Evolutionary conservation across 2,888 invertebrate genomes (phyloP), one percentile per base, ranked within the genome.

Genomic region (Tribolium freemani): DNA sequence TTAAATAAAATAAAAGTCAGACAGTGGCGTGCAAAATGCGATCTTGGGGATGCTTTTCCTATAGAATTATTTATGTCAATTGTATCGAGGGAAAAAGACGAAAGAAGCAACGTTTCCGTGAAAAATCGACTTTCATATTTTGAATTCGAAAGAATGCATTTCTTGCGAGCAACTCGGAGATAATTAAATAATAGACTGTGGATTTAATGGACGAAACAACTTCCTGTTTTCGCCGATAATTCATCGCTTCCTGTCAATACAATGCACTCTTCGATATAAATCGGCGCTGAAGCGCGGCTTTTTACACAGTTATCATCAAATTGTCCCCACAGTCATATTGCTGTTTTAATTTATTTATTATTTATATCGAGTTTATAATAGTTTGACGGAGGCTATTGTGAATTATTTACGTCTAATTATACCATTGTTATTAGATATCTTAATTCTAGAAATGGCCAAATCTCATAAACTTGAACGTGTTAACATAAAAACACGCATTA

Each of bases 171-270:
- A 48, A 48, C 10, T 11, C 10, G n/a, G 8, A 48, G 13, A 30
- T 48, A 67, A 67, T 67, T 16, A 67, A 67, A 67, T 67, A 67
- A 67, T 67, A 9, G 54, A 10, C 66, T 44, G 67, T 57, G 56
- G 67, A 56, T 67, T 67, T 67, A 67, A 67, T 67, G 9, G 50
- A 67, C 50, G 53, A 60, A 64, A 69, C 53, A 44, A 60, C 69
- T 60, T 69, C 69, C 69, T 69, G 60, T 60, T 53, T 58, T 46
- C 44, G 31, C 38, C 54, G 69, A 69, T 69, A 69, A 69, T 69
- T 69, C 69, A 60, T 69, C 26, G 60, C 46, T 60, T 69, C 69
- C 69, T 60, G 68, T 68, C 68, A 26, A 67, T 67, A 56, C 66
- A 67, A 51, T 16, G 63, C 51, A 51, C 63, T 63, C 30, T 26